A percentile compares a stretch with the other conserved stretches of the same genome.
Conservation (phyloP, 2,888 invertebrate species). For the Athalia cordata region DNA sequence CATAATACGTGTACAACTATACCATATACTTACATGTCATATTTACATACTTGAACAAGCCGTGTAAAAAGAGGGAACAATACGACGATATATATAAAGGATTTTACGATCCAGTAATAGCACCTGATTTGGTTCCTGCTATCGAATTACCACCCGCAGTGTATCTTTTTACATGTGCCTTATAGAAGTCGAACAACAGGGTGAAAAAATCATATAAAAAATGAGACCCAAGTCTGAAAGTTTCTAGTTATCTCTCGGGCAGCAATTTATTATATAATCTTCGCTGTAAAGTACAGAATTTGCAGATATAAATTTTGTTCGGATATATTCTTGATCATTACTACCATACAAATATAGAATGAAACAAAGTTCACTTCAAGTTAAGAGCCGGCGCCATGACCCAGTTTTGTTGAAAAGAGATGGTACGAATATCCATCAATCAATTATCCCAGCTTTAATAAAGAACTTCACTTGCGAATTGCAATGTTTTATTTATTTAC, state of each 20-base stretch:
- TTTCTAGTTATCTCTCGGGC: not conserved
- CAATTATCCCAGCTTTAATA: too few relatives aligned
- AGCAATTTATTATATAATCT: not conserved
- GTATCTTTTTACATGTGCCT: not conserved
- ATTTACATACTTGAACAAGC: not conserved
- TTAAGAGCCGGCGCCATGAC: not conserved
- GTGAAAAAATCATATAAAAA: not conserved
- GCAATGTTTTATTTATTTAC: too few relatives aligned
- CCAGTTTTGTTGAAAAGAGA: not conserved
- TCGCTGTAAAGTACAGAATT: not conserved
- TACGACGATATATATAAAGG: conserved; percentile 12
- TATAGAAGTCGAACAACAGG: too few relatives aligned
- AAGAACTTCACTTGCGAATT: too few relatives aligned
- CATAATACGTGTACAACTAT: not conserved
- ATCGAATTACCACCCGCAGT: conserved; percentile 27
- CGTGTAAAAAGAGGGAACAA: conserved; percentile 14
- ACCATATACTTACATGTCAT: not conserved
- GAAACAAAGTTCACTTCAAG: not conserved
- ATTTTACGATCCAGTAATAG: conserved; percentile 24
- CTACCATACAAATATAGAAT: not conserved
- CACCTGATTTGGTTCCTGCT: conserved; percentile 36
- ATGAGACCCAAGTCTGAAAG: not conserved
- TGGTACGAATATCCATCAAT: too few relatives aligned
- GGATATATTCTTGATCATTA: too few relatives aligned
- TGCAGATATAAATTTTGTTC: too few relatives aligned